A percentile compares a stretch with the other conserved stretches of the same genome.
These are phyloP conservation scores for Zaprionus inermis DNA, from an alignment of 1,140 invertebrate genomes.

Conservation along the genomic window DNA sequence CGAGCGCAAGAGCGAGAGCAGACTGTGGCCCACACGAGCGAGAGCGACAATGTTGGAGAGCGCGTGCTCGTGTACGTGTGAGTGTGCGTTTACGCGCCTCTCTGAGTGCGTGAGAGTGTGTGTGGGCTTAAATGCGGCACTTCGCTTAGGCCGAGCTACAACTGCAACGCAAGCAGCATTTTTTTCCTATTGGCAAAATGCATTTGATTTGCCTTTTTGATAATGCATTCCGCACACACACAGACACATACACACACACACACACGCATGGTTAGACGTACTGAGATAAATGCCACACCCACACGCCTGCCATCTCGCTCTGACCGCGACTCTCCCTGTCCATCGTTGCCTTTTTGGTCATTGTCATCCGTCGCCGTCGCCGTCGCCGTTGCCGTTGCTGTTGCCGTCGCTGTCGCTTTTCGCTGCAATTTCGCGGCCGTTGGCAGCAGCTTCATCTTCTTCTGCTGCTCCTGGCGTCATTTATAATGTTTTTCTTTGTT, in stretches of 20 bases:
- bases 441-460: neutral
- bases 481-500: constrained; percentile 20
- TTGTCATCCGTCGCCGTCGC: constrained; percentile 12
- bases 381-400: no score
- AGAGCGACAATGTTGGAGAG: constrained; percentile 7
- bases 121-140: neutral
- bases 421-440: neutral
- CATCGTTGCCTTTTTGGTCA: constrained; percentile 21
- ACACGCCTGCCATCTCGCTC: constrained; percentile 48
- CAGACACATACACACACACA: constrained; percentile 16
- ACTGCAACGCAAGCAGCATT: neutral
- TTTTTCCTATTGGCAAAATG: constrained; percentile 45
- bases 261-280: constrained; percentile 1
- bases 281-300: constrained; percentile 59
- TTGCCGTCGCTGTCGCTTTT: neutral
- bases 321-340: neutral
- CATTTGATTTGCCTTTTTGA: constrained; percentile 66
- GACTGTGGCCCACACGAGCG: neutral
- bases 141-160: constrained; percentile 24
- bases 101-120: neutral
- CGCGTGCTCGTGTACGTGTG: constrained; percentile 16
- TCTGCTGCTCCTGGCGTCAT: neutral
- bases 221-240: constrained; percentile 34
- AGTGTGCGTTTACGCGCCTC: neutral
- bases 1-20: constrained; percentile 15